A percentile compares a stretch with the other conserved stretches of the same genome.
Evolutionary conservation across 2,888 invertebrate genomes (phyloP).

Genomic region (Trichacis sp.): DNA sequence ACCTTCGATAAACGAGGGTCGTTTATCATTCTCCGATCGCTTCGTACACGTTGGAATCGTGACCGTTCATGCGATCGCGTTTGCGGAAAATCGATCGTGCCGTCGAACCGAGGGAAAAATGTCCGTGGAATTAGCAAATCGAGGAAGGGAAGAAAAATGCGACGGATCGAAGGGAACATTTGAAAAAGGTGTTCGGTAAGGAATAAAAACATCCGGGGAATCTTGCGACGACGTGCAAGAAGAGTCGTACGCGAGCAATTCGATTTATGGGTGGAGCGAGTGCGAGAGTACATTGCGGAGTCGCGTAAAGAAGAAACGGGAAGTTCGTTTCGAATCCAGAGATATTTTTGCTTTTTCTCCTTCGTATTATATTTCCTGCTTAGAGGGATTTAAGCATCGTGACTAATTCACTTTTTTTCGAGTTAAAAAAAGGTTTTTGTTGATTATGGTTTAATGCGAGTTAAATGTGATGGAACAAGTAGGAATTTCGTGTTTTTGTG

Average conservation of each 20-base stretch:
- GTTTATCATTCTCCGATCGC: neutral
- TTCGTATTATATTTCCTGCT: neutral
- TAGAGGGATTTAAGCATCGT: too few relatives aligned
- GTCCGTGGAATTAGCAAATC: conserved; percentile 23
- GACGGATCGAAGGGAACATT: conserved; percentile 15
- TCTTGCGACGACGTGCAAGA: conserved; percentile 41
- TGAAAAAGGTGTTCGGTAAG: conserved; percentile 31
- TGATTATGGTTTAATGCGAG: too few relatives aligned
- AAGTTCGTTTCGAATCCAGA: conserved; percentile 7
- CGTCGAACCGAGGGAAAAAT: neutral
- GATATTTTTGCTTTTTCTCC: neutral
- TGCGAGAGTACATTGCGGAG: conserved; percentile 26
- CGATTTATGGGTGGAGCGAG: conserved; percentile 38
- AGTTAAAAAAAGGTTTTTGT: too few relatives aligned
- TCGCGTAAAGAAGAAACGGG: conserved; percentile 35
- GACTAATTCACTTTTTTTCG: too few relatives aligned
- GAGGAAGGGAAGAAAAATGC: conserved; percentile 26
- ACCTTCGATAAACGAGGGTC: neutral
- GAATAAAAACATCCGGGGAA: conserved; percentile 39
- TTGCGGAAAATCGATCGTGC: neutral
- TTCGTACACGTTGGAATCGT: neutral
- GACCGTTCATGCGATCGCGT: neutral
- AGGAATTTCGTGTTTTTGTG: too few relatives aligned
- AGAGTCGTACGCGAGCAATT: conserved; percentile 41
- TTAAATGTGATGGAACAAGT: neutral